Evolutionary conservation across 2,797 vertebrate genomes (phyloP).

Genomic region (Huso huso): DNA sequence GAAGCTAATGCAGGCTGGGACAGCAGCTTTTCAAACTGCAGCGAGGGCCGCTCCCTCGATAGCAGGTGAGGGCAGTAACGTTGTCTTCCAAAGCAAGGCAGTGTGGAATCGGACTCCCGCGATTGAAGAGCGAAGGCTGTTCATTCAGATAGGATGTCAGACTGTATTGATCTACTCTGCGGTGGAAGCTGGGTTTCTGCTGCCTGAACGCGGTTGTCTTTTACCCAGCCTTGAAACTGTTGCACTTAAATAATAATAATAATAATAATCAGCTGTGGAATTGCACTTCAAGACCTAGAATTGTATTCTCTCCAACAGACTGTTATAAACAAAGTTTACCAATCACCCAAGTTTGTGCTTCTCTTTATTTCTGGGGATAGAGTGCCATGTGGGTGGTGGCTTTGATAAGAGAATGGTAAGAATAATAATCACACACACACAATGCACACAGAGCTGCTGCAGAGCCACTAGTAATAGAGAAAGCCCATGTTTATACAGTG

Average conservation of each 20-base stretch:
- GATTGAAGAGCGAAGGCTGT: slow-evolving; percentile 42
- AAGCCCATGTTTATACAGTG: too few relatives aligned
- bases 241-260: slow-evolving; percentile 43
- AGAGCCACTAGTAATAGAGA: too few relatives aligned
- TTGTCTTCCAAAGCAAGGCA: too few relatives aligned
- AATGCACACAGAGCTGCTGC: neutral
- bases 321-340: slow-evolving; percentile 47
- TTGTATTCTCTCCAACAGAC: slow-evolving; percentile 58
- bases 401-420: neutral
- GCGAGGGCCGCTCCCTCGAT: too few relatives aligned
- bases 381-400: neutral
- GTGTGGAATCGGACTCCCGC: too few relatives aligned
- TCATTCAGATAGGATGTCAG: slow-evolving; percentile 51
- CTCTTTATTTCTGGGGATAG: slow-evolving; percentile 3
- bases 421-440: neutral
- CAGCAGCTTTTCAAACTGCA: too few relatives aligned
- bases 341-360: slow-evolving; percentile 27
- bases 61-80: too few relatives aligned
- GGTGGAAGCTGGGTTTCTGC: slow-evolving; percentile 21
- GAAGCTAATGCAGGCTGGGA: too few relatives aligned
- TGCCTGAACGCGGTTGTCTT: neutral
- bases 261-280: too few relatives aligned
- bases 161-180: slow-evolving; percentile 31
- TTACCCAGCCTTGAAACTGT: slow-evolving; percentile 38
- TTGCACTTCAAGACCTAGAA: slow-evolving; percentile 40